phyloP scores from a whole-genome alignment of 2,113 vertebrate species.

The Azemiops feae region DNA sequence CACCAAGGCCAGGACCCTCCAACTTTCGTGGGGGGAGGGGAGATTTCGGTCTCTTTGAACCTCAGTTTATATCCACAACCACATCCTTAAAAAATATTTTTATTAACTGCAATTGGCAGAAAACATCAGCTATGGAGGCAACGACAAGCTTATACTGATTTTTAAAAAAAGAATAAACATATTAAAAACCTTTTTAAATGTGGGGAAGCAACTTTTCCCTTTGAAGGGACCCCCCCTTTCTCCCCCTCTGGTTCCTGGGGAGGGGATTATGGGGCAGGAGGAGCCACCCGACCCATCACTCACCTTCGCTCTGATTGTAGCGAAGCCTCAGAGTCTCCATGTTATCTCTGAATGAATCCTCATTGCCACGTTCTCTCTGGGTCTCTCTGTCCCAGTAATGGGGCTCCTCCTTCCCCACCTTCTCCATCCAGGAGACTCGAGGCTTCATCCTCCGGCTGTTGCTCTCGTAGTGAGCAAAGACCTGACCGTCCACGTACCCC shows the following conservation, averaged over 20 bases:
- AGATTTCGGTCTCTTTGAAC: too few species aligned
- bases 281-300: not conserved
- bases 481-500: rapidly evolving
- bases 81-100: too few species aligned
- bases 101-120: not conserved
- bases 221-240: not conserved
- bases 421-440: not conserved
- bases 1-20: too few species aligned
- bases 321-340: not conserved
- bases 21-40: too few species aligned
- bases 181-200: not conserved
- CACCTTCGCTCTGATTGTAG: not conserved
- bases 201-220: not conserved
- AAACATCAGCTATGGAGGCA: not conserved
- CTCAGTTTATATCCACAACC: too few species aligned
- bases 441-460: rapidly evolving
- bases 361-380: rapidly evolving
- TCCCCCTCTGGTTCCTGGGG: not conserved
- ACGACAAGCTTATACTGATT: not conserved
- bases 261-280: not conserved
- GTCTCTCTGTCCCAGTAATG: not conserved
- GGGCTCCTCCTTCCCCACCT: not conserved
- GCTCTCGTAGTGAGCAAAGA: not conserved
- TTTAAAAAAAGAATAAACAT: not conserved
- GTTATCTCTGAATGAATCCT: rapidly evolving